Conservation (phyloP, 30 jellyfish, hydroid and myxozoan genomes). For the Catostylus mosaicus region DNA sequence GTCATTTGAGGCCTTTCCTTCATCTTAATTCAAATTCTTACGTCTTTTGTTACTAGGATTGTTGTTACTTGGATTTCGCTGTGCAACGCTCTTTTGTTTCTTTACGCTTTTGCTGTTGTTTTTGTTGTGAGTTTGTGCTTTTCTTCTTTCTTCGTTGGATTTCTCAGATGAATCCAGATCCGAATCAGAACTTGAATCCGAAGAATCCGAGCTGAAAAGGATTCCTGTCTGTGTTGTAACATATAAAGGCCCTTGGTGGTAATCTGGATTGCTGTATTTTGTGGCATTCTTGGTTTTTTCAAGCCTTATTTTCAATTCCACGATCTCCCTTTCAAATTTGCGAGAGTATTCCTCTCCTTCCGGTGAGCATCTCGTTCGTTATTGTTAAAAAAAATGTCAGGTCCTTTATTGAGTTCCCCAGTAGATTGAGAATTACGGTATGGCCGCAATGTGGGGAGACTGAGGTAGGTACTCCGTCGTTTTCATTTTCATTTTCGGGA, state of each 20-base stretch:
- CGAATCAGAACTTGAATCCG: neutral
- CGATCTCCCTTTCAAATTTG: conserved; percentile 23
- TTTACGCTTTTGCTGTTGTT: conserved; percentile 21
- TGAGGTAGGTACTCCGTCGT: conserved; percentile 3
- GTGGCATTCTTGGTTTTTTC: conserved; percentile 15
- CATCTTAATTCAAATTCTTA: conserved; percentile 1
- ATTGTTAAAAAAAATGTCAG: conserved; percentile 11
- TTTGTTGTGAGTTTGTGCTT: conserved; percentile 20
- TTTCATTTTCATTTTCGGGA: neutral
- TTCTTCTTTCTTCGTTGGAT: conserved; percentile 8
- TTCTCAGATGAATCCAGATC: conserved; percentile 17
- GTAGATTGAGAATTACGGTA: neutral
- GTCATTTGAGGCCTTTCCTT: conserved; percentile 24
- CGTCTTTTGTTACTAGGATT: neutral
- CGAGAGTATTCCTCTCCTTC: conserved; percentile 17
- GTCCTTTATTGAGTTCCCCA: conserved; percentile 8
- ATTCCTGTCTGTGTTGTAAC: conserved; percentile 12
- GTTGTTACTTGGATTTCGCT: conserved; percentile 6
- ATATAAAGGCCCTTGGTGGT: neutral
- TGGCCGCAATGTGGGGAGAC: conserved; percentile 8
- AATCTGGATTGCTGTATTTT: conserved; percentile 4
- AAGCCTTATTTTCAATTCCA: conserved; percentile 17
- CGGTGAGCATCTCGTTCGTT: conserved; percentile 17
- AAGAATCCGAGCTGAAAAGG: conserved; percentile 4
- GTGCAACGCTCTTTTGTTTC: conserved; percentile 12